Base-by-base conservation (phyloP, 2,888 invertebrate species). In the Agriopis leucophaearia region DNA sequence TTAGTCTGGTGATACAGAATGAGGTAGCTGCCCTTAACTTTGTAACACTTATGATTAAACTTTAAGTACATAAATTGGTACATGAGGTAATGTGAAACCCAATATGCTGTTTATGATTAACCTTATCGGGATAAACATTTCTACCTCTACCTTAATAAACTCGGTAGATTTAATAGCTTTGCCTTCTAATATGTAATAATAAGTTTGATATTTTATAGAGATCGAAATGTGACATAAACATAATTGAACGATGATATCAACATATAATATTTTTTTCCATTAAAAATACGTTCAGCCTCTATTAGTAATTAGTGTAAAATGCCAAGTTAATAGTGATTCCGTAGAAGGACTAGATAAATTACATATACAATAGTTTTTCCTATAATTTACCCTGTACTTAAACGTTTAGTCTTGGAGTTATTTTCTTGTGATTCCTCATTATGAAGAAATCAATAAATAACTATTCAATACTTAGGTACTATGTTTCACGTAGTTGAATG, bases 101-200 rank as follows among this genome's bases (percentile, higher is more conserved):
- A 77, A 83, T 81, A 81, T 74, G 66, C 75, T 61, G 75, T 81
- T 79, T 83, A 77, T 81, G 82, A 81, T 80, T 80, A 77, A 84
- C 82, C 80, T 81, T 82, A 83, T 84, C 82, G 80, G 76, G 42
- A 55, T 55, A 76, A 71, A 72, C 67, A 73, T 74, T 75, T 76
- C 76, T 74, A 64, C 66, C 66, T 69, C 70, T 70, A 77, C 74
- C 78, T 78, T 78, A 79, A 78, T 80, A 81, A 75, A 75, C 76
- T 74, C 71, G 67, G 69, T 72, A 77, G 74, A 72, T 73, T 79
- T 80, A 81, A 81, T 79, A 78, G 76, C 76, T 63, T 66, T 77
- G 76, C 79, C 81, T 83, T 83, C 83, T 79, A 79, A 80, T 78
- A 72, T 74, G 61, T 78, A 55, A 60, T 66, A 66, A 55, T 60